Base-by-base conservation (phyloP, 2,888 invertebrate genomes). In the Drosophila prostipennis region DNA sequence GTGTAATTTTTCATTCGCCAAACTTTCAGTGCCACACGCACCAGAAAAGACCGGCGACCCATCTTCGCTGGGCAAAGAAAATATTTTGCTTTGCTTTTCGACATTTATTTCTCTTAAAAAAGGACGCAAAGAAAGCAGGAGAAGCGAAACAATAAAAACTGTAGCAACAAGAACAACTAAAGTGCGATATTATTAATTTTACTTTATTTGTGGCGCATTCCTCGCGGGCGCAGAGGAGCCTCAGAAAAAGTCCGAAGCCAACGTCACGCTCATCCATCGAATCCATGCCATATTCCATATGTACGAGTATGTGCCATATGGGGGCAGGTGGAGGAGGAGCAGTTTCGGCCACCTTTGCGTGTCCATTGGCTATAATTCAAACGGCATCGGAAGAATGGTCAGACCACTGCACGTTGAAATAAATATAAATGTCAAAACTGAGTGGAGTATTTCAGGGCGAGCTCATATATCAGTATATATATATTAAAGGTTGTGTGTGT, bases 341-440 rank as follows among this genome's bases (percentile, higher is more conserved):
- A 60, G 75, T 79, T 89, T 78, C 58, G 81, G 75, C 89, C 81
- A 87, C 80, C 72, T 79, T 87, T 76, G 87, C 87, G 85, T 85
- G 85, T 80, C 76, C 84, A 83, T 86, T 78, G 85, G 87, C 78
- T 74, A 85, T 85, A 85, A 86, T 80, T 85, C 88, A 85, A 74
- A 72, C 68, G 60, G 79, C 82, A 87, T 75, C 77, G 87, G 80
- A 64, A 67, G 63, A 72, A 60, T 48, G 49, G 55, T 69, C 81
- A 72, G 84, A 55, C 75, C 72, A 77, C 73, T 73, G 87, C 80
- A 84, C 88, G 90, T 88, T 89, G 88, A 90, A 89, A 90, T 89
- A 90, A 90, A 90, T 90, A 89, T 89, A 90, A 90, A 90, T 89
- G 90, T 89, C 87, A 89, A 89, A 84, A 84, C 76, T 81, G 87